These are phyloP conservation scores for Spea bombifrons DNA, from an alignment of 2,113 vertebrate species.

Conservation along the genomic window DNA sequence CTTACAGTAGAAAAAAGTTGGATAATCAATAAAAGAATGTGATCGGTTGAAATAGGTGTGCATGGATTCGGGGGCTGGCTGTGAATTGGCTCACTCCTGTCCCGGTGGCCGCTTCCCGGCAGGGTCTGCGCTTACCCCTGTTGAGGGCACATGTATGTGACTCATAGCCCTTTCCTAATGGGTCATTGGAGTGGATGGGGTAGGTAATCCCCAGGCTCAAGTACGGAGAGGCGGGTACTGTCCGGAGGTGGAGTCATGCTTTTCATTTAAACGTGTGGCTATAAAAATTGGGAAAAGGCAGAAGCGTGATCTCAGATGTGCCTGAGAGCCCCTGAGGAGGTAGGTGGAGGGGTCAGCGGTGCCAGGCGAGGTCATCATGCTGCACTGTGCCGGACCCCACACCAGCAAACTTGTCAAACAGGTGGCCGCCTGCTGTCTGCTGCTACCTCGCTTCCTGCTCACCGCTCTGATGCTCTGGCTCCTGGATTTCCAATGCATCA, in stretches of 20 bases:
- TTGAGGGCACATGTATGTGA: not conserved
- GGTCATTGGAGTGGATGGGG: slow-evolving; percentile 63
- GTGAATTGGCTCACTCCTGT: not conserved
- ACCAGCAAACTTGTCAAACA: slow-evolving; percentile 83
- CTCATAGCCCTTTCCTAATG: slow-evolving; percentile 26
- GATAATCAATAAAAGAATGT: not conserved
- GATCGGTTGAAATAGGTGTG: not conserved
- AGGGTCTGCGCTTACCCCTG: not conserved
- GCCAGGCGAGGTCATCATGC: slow-evolving; percentile 68
- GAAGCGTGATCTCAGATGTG: slow-evolving; percentile 72
- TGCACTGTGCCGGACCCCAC: slow-evolving; percentile 82
- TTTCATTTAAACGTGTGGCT: slow-evolving; percentile 85
- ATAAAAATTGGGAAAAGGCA: slow-evolving; percentile 85
- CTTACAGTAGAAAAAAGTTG: not conserved
- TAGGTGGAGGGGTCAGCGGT: not conserved
- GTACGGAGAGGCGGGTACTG: slow-evolving; percentile 86
- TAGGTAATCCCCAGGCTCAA: slow-evolving; percentile 89
- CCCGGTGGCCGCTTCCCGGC: too few relatives aligned
- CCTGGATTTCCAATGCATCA: slow-evolving; percentile 92
- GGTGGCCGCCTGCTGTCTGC: slow-evolving; percentile 84
- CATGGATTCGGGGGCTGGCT: not conserved
- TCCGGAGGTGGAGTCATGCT: slow-evolving; percentile 85
- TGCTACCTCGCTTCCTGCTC: slow-evolving; percentile 92
- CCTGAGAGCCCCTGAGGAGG: slow-evolving; percentile 54
- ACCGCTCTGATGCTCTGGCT: slow-evolving; percentile 93